Conservation (phyloP, 2,888 invertebrate genomes). For the Agonopterix heracliana region DNA sequence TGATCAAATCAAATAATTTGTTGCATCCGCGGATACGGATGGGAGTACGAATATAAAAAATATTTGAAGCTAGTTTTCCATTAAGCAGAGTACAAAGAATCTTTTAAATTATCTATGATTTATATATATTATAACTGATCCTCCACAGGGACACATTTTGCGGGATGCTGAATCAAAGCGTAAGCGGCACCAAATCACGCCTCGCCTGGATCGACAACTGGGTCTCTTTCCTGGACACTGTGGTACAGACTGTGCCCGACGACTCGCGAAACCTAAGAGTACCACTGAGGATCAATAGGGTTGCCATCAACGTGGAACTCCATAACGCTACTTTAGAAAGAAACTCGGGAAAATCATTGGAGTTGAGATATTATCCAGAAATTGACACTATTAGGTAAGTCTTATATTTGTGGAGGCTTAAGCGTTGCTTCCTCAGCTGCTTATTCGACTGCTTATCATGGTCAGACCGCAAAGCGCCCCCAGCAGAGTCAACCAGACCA, state of each 20-base stretch:
- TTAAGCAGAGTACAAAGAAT: no score
- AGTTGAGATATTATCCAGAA: no score
- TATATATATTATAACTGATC: no score
- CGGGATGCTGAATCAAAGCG: constrained; percentile 72
- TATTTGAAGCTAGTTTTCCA: no score
- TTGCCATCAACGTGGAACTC: constrained; percentile 79
- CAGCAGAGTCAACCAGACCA: neutral
- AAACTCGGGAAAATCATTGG: constrained; percentile 39
- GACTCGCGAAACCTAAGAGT: constrained; percentile 82
- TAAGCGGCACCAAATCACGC: constrained; percentile 65
- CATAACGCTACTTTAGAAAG: constrained; percentile 24
- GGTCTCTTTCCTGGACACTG: constrained; percentile 91
- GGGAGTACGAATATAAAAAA: no score
- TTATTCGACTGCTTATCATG: no score
- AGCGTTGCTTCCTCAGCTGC: no score
- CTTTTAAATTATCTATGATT: no score
- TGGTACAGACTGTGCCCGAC: constrained; percentile 86
- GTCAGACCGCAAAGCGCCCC: neutral
- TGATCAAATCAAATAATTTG: no score
- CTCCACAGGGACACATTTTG: constrained; percentile 56
- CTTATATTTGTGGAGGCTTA: no score
- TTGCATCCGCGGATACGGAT: no score
- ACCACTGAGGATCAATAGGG: constrained; percentile 83
- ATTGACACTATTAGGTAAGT: no score
- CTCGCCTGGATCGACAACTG: constrained; percentile 88